These are phyloP conservation scores for Empis livida DNA, from an alignment of 2,888 invertebrate species.

Conservation along the genomic window DNA sequence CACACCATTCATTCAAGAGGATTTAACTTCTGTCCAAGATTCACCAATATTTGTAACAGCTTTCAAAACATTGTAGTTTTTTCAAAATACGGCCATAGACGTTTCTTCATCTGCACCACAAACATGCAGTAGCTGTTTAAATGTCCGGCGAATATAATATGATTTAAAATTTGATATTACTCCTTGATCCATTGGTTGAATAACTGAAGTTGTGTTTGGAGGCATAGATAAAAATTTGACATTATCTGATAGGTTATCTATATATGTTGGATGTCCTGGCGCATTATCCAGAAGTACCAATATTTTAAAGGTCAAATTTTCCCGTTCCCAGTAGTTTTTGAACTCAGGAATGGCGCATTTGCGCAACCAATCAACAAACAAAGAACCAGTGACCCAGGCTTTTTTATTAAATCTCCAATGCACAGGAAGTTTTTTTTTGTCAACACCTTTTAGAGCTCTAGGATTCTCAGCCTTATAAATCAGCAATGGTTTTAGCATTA, in stretches of 20 bases:
- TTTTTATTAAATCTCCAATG: slow-evolving; percentile 14
- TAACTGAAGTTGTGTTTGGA: slow-evolving; percentile 5
- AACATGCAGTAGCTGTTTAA: slow-evolving; percentile 7
- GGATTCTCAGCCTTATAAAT: slow-evolving; percentile 16
- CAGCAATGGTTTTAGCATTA: slow-evolving; percentile 1
- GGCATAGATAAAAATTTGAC: slow-evolving; percentile 9
- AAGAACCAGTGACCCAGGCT: slow-evolving; percentile 13
- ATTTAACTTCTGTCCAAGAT: background rate
- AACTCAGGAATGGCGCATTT: background rate
- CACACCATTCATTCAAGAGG: background rate
- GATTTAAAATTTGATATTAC: background rate
- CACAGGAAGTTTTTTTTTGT: slow-evolving; percentile 9
- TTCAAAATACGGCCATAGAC: slow-evolving; percentile 12
- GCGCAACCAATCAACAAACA: slow-evolving; percentile 16
- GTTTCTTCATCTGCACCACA: slow-evolving; percentile 7
- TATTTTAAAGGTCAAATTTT: slow-evolving; percentile 3
- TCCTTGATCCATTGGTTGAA: slow-evolving; percentile 3
- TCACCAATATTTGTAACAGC: background rate
- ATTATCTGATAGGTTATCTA: slow-evolving; percentile 3
- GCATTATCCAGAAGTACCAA: background rate
- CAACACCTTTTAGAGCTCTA: slow-evolving; percentile 13
- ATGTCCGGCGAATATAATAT: background rate
- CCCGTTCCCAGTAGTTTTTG: slow-evolving; percentile 7
- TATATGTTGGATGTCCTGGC: background rate
- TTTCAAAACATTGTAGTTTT: slow-evolving; percentile 7